Conservation (phyloP, 1,140 invertebrate species). For the Ceratosolen fusciceps region DNA sequence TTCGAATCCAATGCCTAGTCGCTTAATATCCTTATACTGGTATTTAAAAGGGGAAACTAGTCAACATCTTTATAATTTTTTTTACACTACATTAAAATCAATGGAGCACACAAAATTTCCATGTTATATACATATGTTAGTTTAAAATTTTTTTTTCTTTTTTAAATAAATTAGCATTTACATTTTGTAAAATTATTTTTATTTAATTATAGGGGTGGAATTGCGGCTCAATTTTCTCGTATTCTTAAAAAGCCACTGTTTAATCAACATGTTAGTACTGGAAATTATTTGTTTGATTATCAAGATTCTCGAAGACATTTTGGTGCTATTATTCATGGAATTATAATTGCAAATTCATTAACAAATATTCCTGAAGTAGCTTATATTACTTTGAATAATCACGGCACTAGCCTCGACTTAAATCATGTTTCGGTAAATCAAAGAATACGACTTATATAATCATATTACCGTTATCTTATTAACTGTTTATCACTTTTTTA, state of each 20-base stretch:
- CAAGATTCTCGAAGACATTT: slow-evolving; percentile 75
- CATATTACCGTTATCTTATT: too few relatives aligned
- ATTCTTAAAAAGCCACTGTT: slow-evolving; percentile 70
- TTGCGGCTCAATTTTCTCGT: slow-evolving; percentile 75
- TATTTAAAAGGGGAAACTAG: slow-evolving; percentile 77
- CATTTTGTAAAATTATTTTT: too few relatives aligned
- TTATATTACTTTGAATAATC: slow-evolving; percentile 74
- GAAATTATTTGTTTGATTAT: slow-evolving; percentile 78
- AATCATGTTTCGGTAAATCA: slow-evolving; percentile 73
- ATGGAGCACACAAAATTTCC: slow-evolving; percentile 77
- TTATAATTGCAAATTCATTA: slow-evolving; percentile 74
- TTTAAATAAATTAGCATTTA: not conserved
- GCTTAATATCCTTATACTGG: slow-evolving; percentile 78
- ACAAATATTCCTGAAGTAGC: slow-evolving; percentile 76
- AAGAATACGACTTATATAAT: slow-evolving; percentile 14
- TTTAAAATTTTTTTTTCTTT: slow-evolving; percentile 20
- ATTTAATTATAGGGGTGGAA: slow-evolving; percentile 66
- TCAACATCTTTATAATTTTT: slow-evolving; percentile 79
- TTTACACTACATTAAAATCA: slow-evolving; percentile 80
- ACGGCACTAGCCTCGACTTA: slow-evolving; percentile 73
- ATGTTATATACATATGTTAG: slow-evolving; percentile 76
- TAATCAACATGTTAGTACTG: slow-evolving; percentile 73
- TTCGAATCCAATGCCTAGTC: slow-evolving; percentile 75
- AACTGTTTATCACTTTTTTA: slow-evolving; percentile 54
- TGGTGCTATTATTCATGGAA: slow-evolving; percentile 74